phyloP scores from a whole-genome alignment of 2,888 invertebrate species.

The Anthophora plumipes region DNA sequence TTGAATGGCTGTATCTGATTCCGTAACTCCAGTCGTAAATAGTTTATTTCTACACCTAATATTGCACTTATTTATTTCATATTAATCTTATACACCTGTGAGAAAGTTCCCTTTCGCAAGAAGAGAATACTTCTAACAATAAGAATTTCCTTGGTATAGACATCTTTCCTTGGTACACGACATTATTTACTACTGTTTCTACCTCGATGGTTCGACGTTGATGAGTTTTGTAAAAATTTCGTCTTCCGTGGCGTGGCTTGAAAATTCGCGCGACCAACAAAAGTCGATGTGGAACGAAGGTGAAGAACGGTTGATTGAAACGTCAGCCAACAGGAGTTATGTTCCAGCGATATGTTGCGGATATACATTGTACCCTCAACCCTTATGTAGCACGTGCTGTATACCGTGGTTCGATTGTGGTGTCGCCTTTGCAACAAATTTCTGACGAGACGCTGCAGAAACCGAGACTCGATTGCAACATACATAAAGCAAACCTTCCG shows the following conservation, averaged over 20 bases:
- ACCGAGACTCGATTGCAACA: constrained; percentile 19
- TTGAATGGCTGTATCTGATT: too few species aligned
- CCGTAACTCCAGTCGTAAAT: too few species aligned
- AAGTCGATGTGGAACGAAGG: constrained; percentile 68
- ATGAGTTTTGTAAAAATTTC: constrained; percentile 5
- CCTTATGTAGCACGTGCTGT: constrained; percentile 20
- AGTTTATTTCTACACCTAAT: too few species aligned
- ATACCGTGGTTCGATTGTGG: constrained; percentile 17
- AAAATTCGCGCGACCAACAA: constrained; percentile 36
- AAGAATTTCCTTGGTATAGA: neutral
- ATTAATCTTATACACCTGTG: too few species aligned
- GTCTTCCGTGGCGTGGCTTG: neutral
- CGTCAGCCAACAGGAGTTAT: constrained; percentile 79
- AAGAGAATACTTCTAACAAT: neutral
- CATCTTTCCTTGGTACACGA: neutral
- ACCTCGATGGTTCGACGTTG: neutral
- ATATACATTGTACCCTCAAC: constrained; percentile 43
- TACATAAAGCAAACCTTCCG: neutral
- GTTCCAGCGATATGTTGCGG: constrained; percentile 61
- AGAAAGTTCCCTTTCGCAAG: too few species aligned
- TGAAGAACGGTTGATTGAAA: constrained; percentile 78
- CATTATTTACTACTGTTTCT: constrained; percentile 16
- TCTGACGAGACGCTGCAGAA: constrained; percentile 19
- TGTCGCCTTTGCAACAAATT: constrained; percentile 37
- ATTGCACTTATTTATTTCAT: too few species aligned